Conservation (phyloP, 2,888 invertebrate species). For the Synanthedon vespiformis region DNA sequence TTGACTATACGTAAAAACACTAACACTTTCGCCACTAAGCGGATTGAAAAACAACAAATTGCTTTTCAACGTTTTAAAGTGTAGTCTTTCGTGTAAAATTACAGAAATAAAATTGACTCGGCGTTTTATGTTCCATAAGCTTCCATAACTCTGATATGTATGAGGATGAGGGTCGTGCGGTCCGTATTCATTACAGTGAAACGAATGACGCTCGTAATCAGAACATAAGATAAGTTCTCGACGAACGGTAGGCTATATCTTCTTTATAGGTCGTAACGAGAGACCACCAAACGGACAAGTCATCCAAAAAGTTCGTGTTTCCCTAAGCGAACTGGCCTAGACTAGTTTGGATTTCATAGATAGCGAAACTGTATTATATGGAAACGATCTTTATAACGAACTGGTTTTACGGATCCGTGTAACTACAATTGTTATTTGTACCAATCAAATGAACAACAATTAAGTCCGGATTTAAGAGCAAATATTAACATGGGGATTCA, state of each 20-base stretch:
- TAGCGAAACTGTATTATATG: background rate
- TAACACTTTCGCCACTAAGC: background rate
- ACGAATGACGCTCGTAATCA: conserved; percentile 15
- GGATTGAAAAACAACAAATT: background rate
- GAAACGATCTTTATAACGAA: background rate
- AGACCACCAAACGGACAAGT: conserved; percentile 7
- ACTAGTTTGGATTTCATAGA: background rate
- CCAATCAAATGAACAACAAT: background rate
- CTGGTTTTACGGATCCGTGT: background rate
- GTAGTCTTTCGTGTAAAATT: conserved; percentile 3
- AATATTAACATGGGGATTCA: background rate
- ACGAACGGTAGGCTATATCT: conserved; percentile 12
- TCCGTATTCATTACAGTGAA: conserved; percentile 11
- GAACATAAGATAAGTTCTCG: conserved; percentile 12
- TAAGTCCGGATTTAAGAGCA: background rate
- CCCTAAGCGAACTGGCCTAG: conserved; percentile 6
- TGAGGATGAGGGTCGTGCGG: conserved; percentile 2
- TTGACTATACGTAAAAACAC: background rate
- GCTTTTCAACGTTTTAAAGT: conserved; percentile 2
- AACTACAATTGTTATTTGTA: background rate
- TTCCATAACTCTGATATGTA: conserved; percentile 7
- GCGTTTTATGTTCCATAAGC: conserved; percentile 5
- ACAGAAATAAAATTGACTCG: conserved; percentile 1
- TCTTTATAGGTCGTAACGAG: conserved; percentile 14
- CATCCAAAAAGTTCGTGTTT: conserved; percentile 9